These are phyloP conservation scores for Ptyas mucosa DNA, from an alignment of 2,113 vertebrate genomes.

Conservation along the genomic window DNA sequence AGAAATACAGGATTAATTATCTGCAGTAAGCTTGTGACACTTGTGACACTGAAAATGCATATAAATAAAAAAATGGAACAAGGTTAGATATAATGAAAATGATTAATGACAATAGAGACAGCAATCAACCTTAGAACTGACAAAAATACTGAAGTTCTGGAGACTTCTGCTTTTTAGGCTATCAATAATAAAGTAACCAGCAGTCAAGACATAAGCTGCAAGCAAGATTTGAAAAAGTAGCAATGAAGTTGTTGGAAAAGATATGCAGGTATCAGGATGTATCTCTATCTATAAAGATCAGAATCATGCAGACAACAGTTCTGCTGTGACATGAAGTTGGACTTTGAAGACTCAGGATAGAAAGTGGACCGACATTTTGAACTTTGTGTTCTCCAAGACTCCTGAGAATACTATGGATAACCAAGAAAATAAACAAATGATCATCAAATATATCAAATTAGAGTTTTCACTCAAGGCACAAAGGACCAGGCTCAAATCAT, in stretches of 20 bases:
- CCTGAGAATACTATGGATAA: background rate
- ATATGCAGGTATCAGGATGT: background rate
- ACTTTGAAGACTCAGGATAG: background rate
- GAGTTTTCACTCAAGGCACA: background rate
- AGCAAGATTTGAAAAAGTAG: background rate
- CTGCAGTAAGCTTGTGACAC: background rate
- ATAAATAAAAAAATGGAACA: background rate
- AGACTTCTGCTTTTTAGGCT: background rate
- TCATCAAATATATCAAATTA: background rate
- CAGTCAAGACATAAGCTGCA: background rate
- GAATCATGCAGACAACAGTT: background rate
- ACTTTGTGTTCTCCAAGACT: background rate
- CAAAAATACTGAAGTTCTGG: background rate
- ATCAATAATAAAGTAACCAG: background rate
- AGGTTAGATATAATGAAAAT: background rate
- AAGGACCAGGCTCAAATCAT: background rate
- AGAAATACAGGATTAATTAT: background rate
- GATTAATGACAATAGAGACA: background rate
- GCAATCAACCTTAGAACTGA: background rate
- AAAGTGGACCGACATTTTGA: background rate
- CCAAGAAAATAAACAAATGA: background rate
- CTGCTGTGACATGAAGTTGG: background rate
- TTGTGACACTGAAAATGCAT: background rate
- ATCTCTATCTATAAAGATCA: background rate
- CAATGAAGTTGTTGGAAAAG: background rate